A percentile compares a stretch with the other conserved stretches of the same genome.
These are phyloP conservation scores for Terebella lapidaria DNA, from an alignment of 2,888 invertebrate genomes.

Conservation along the genomic window DNA sequence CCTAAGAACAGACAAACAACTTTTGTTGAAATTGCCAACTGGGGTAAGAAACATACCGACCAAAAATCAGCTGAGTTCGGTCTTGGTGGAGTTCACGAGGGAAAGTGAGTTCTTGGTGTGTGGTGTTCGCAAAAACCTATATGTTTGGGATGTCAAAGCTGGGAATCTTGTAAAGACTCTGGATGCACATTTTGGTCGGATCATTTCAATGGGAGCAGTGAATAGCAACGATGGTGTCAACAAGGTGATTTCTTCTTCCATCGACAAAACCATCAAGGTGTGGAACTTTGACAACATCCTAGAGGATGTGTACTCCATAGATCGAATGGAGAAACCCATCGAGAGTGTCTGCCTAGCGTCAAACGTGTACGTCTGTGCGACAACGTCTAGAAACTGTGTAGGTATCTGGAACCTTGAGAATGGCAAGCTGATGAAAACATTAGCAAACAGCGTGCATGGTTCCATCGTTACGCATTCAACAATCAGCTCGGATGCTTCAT, in stretches of 20 bases:
- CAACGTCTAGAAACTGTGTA: conserved; percentile 88
- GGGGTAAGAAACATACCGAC: conserved; percentile 90
- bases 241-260: conserved; percentile 84
- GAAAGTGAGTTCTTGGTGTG: conserved; percentile 88
- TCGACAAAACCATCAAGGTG: conserved; percentile 95
- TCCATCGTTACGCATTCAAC: conserved; percentile 91
- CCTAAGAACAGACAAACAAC: conserved; percentile 39
- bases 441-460: conserved; percentile 86
- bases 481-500: conserved; percentile 78
- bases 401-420: conserved; percentile 89
- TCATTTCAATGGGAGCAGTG: conserved; percentile 83
- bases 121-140: conserved; percentile 87
- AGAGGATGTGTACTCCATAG: conserved; percentile 84
- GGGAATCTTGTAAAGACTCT: conserved; percentile 75
- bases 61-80: conserved; percentile 75
- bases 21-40: conserved; percentile 42
- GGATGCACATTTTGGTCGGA: conserved; percentile 94
- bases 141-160: conserved; percentile 81
- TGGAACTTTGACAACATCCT: conserved; percentile 99
- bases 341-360: conserved; percentile 69
- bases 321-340: conserved; percentile 84
- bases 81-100: conserved; percentile 86
- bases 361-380: conserved; percentile 71
- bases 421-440: conserved; percentile 76
- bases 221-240: conserved; percentile 70